Conservation (phyloP, 2,888 invertebrate genomes). For the Agrochola macilenta region DNA sequence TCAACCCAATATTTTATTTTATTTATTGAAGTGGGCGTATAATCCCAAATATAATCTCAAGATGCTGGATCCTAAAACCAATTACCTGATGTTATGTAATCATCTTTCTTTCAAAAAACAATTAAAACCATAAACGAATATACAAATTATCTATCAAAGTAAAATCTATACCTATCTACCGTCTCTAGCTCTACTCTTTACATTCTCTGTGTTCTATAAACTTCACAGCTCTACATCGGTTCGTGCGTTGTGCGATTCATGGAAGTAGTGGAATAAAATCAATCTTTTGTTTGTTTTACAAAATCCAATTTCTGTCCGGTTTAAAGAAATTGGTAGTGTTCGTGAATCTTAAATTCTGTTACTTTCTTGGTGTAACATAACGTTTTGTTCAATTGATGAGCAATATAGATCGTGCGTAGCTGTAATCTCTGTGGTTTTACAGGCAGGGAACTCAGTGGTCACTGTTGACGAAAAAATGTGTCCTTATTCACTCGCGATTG, state of each 20-base stretch:
- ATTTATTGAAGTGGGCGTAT: too few species aligned
- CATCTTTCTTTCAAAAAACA: neutral
- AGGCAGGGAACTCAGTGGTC: slow-evolving; percentile 65
- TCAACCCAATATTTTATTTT: neutral
- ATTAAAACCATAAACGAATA: slow-evolving; percentile 52
- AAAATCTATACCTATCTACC: slow-evolving; percentile 15
- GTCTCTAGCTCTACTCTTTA: slow-evolving; percentile 33
- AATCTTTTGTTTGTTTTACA: slow-evolving; percentile 68
- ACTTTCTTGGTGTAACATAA: slow-evolving; percentile 5
- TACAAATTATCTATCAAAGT: slow-evolving; percentile 25
- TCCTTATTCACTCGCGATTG: slow-evolving; percentile 64
- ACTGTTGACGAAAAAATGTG: slow-evolving; percentile 76
- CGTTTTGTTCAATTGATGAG: slow-evolving; percentile 33
- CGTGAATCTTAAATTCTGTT: slow-evolving; percentile 29
- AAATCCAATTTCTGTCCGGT: slow-evolving; percentile 50
- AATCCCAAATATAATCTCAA: neutral
- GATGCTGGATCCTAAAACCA: neutral
- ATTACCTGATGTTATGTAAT: slow-evolving; percentile 3
- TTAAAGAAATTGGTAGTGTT: slow-evolving; percentile 53
- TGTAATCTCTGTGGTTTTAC: slow-evolving; percentile 70
- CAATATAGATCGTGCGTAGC: slow-evolving; percentile 65
- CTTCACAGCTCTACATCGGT: slow-evolving; percentile 41
- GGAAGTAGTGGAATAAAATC: slow-evolving; percentile 67
- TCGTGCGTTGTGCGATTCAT: slow-evolving; percentile 64
- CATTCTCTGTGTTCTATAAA: slow-evolving; percentile 7